phyloP scores from a whole-genome alignment of 2,797 vertebrate genomes.

The Avahi laniger region DNA sequence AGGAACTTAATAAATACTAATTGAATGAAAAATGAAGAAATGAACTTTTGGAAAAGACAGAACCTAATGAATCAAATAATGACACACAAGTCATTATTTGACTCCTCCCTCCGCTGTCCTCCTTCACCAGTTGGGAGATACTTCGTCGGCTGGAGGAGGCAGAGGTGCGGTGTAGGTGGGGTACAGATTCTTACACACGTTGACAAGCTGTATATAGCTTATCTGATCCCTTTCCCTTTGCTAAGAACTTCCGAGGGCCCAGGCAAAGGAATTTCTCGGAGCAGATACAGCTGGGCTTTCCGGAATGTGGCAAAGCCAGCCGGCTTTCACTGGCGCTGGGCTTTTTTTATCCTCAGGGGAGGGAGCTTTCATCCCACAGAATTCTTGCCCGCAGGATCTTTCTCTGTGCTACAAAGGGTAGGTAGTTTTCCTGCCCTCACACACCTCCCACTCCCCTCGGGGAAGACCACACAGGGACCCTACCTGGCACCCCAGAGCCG shows the following conservation, averaged over 20 bases:
- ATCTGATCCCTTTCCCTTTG: not conserved
- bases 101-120: not conserved
- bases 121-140: not conserved
- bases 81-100: not conserved
- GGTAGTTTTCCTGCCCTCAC: not conserved
- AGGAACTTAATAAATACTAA: conserved; percentile 5
- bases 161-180: not conserved
- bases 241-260: not conserved
- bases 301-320: not conserved
- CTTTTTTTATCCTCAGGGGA: not conserved
- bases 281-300: not conserved
- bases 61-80: not conserved
- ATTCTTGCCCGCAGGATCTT: not conserved
- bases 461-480: not conserved
- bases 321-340: not conserved
- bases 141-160: not conserved
- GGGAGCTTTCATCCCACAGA: not conserved
- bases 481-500: conserved; percentile 97
- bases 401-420: not conserved
- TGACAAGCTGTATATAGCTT: fast-evolving
- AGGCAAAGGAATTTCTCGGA: not conserved
- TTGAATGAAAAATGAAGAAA: not conserved
- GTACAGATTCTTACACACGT: not conserved
- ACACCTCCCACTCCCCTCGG: not conserved
- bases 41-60: not conserved